These are phyloP conservation scores for Dicerorhinus sumatrensis DNA, from an alignment of 2,113 vertebrate species.

Conservation along the genomic window DNA sequence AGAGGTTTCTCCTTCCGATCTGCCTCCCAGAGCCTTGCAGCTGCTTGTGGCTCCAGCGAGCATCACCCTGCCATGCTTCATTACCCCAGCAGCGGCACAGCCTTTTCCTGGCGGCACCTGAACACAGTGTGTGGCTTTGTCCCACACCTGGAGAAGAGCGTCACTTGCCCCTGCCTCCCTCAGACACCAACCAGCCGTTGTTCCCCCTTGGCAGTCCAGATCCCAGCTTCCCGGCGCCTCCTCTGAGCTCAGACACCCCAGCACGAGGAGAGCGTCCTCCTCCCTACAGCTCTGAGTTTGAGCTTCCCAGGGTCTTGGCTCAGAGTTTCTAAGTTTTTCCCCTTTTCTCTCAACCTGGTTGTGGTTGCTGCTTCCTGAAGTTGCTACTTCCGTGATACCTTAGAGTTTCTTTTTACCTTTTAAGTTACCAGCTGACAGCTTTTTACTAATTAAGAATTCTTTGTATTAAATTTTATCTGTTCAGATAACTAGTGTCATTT, in stretches of 20 bases:
- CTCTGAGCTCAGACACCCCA: neutral
- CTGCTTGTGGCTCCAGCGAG: neutral
- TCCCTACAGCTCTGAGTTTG: neutral
- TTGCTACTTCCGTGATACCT: neutral
- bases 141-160: neutral
- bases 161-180: fast-evolving
- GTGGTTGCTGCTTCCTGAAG: neutral
- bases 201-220: neutral
- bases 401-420: neutral
- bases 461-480: neutral
- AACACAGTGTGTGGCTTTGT: neutral
- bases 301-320: neutral
- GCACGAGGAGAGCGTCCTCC: neutral
- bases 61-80: neutral
- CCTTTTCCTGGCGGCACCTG: neutral
- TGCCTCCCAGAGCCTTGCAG: neutral
- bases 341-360: neutral
- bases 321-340: neutral
- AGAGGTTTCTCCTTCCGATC: too few relatives aligned
- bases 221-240: fast-evolving
- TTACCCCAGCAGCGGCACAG: too few relatives aligned
- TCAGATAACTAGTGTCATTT: neutral
- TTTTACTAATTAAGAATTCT: neutral
- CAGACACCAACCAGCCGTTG: neutral
- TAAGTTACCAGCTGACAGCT: neutral